Conservation (phyloP, 2,113 vertebrate species). For the Odontophorus gujanensis region DNA sequence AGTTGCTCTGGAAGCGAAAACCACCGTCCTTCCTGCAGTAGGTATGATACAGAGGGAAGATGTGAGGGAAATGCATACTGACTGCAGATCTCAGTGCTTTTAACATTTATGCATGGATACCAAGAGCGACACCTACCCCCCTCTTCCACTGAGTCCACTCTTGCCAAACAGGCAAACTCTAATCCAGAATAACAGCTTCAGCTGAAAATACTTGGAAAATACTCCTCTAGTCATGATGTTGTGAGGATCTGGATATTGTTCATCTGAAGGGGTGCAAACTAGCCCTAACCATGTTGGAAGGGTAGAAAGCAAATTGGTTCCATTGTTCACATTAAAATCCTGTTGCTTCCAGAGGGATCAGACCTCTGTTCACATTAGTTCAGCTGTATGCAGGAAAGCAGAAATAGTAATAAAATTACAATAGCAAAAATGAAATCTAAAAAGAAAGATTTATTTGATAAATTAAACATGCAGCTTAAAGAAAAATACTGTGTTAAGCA, state of each 20-base stretch:
- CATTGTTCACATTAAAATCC: neutral
- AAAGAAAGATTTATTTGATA: neutral
- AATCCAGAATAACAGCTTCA: neutral
- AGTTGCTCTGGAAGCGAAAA: slow-evolving; percentile 85
- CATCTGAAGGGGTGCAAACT: neutral
- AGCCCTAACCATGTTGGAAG: neutral
- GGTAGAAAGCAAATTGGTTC: neutral
- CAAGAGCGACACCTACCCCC: neutral
- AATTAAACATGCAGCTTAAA: neutral
- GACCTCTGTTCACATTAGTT: neutral
- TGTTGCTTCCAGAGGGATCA: neutral
- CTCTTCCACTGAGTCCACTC: neutral
- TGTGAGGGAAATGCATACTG: neutral
- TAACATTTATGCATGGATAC: neutral
- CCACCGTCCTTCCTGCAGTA: slow-evolving; percentile 80
- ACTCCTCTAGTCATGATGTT: neutral
- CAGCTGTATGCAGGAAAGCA: neutral
- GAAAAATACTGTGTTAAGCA: neutral
- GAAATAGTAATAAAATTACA: neutral
- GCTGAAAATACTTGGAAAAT: neutral
- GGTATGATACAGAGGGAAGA: slow-evolving; percentile 61
- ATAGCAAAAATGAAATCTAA: neutral
- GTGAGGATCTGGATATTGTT: neutral
- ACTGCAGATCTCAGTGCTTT: neutral
- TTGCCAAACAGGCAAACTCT: neutral